Conservation (phyloP, 2,113 vertebrate species). For the Empidonax traillii region DNA sequence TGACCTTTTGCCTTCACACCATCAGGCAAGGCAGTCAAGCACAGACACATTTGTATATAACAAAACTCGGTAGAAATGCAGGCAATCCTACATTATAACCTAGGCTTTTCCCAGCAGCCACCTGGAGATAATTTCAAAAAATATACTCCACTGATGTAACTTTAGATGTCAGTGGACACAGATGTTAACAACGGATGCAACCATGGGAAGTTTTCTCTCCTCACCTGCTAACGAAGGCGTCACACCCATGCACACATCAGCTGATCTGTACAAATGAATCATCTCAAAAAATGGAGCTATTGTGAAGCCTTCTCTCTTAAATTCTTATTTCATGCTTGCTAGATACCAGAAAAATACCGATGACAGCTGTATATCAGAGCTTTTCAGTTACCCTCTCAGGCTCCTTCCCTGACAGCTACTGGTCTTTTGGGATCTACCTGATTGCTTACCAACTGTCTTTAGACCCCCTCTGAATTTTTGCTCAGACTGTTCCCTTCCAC, state of each 20-base stretch:
- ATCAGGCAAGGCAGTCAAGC: background rate
- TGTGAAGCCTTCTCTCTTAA: background rate
- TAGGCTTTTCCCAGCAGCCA: background rate
- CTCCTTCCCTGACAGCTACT: background rate
- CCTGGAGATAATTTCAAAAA: background rate
- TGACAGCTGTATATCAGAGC: background rate
- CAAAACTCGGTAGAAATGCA: background rate
- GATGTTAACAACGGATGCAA: background rate
- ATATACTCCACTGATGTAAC: background rate
- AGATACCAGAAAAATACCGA: background rate
- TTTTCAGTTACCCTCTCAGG: background rate
- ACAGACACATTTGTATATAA: background rate
- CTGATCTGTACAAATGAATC: background rate
- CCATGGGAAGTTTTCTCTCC: background rate
- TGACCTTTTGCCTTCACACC: background rate
- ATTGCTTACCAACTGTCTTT: background rate
- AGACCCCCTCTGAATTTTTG: background rate
- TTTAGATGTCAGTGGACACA: background rate
- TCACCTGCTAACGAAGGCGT: background rate
- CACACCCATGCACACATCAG: background rate
- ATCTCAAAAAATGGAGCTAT: background rate
- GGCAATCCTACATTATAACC: background rate
- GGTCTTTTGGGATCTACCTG: background rate
- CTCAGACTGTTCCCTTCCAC: background rate
- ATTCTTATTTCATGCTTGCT: background rate